Percentiles rank a stretch among this genome's conserved stretches.
phyloP scores from a whole-genome alignment of 2,888 invertebrate genomes.

The Zhuqinia jingwanae region DNA sequence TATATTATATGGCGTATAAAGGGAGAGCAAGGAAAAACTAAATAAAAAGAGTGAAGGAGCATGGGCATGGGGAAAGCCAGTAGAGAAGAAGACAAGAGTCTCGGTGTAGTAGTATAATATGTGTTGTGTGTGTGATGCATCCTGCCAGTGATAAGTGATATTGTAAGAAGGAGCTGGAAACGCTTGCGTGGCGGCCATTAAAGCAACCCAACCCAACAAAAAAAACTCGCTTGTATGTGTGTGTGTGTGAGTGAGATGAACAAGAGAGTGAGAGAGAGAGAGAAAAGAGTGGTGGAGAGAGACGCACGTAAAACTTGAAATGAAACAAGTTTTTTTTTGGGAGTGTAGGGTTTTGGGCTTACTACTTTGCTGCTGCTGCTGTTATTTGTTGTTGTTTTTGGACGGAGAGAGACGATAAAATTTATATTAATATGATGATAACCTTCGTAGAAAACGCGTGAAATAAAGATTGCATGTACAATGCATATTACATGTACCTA shows the following conservation, averaged over 20 bases:
- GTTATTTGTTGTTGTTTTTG: too few species aligned
- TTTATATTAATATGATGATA: conserved; percentile 48
- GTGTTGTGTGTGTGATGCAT: conserved; percentile 13
- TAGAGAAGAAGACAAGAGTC: conserved; percentile 20
- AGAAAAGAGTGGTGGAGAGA: conserved; percentile 28
- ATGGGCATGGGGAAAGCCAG: conserved; percentile 51
- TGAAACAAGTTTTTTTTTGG: conserved; percentile 50
- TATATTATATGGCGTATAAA: too few species aligned
- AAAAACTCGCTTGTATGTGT: too few species aligned
- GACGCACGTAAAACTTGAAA: neutral
- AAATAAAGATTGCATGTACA: conserved; percentile 27
- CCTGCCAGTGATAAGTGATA: conserved; percentile 46
- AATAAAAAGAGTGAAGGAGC: conserved; percentile 39
- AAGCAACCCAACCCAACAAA: conserved; percentile 72
- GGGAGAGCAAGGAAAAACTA: neutral
- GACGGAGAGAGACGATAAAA: conserved; percentile 31
- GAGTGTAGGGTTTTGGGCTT: conserved; percentile 12
- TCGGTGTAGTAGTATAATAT: conserved; percentile 21
- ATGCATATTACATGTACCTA: neutral
- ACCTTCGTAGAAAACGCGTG: conserved; percentile 38
- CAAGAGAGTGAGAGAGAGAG: conserved; percentile 41
- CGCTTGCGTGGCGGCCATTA: conserved; percentile 79
- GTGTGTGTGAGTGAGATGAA: conserved; percentile 36
- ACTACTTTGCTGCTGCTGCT: neutral
- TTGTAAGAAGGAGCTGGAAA: conserved; percentile 73